A percentile compares a stretch with the other conserved stretches of the same genome.
These are phyloP conservation scores for Malurus elegans DNA, from an alignment of 2,113 vertebrate genomes.

Conservation along the genomic window DNA sequence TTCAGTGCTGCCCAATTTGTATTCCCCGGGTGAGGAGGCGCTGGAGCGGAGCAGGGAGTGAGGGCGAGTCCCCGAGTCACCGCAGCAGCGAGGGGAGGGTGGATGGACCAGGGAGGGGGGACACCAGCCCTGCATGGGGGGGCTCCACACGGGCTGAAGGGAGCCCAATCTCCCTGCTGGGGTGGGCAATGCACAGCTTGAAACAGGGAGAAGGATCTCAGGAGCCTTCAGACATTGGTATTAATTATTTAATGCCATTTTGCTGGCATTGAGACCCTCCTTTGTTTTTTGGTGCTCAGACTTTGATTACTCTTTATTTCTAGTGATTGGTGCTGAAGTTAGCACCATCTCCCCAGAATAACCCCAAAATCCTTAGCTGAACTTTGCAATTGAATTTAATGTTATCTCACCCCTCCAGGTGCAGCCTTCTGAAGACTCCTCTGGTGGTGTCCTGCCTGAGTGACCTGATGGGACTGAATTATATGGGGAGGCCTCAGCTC, in stretches of 20 bases:
- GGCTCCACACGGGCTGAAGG: background rate
- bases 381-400: background rate
- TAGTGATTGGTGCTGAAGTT: background rate
- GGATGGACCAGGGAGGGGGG: background rate
- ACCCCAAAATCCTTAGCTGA: background rate
- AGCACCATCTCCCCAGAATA: background rate
- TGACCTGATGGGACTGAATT: background rate
- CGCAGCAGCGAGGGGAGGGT: background rate
- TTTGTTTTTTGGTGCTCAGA: background rate
- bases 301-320: background rate
- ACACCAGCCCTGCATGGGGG: background rate
- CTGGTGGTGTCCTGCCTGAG: background rate
- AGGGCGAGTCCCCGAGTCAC: accelerated
- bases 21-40: background rate
- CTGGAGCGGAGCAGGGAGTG: background rate
- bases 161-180: background rate
- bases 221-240: background rate
- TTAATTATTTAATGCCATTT: background rate
- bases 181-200: background rate
- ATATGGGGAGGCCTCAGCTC: background rate
- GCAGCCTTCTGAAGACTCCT: background rate
- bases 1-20: conserved; percentile 22
- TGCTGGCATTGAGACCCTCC: background rate
- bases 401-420: background rate
- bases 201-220: background rate